Evolutionary conservation across 2,888 invertebrate species (phyloP).

Genomic region (Cepaea hortensis): DNA sequence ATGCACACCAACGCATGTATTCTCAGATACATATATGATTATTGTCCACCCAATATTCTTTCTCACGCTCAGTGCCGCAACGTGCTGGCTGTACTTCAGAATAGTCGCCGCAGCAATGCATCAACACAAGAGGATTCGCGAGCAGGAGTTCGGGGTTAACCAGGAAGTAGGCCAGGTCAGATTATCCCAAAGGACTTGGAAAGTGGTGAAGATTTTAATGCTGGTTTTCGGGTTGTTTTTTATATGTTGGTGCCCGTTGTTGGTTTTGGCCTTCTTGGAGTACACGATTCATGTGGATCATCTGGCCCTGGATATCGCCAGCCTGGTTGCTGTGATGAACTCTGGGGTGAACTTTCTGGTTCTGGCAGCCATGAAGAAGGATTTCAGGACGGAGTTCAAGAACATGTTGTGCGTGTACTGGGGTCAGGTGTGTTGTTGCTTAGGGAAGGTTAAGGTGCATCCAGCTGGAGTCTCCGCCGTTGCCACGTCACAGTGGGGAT

Average conservation of each 20-base stretch:
- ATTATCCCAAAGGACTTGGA: slow-evolving; percentile 11
- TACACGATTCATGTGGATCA: slow-evolving; percentile 43
- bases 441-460: not conserved
- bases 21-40: slow-evolving; percentile 41
- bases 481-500: not conserved
- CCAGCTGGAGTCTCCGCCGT: not conserved
- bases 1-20: slow-evolving; percentile 41
- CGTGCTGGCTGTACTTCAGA: slow-evolving; percentile 25
- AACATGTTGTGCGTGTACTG: slow-evolving; percentile 22
- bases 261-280: slow-evolving; percentile 43
- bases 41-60: slow-evolving; percentile 41
- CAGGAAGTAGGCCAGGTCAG: not conserved
- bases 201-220: slow-evolving; percentile 45
- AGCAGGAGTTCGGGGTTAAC: not conserved
- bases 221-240: slow-evolving; percentile 52
- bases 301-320: slow-evolving; percentile 20
- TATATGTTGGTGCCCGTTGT: slow-evolving; percentile 49
- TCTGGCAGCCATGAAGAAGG: slow-evolving; percentile 46
- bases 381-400: slow-evolving; percentile 47
- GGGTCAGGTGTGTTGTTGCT: not conserved
- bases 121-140: slow-evolving; percentile 27
- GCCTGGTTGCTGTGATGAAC: slow-evolving; percentile 45
- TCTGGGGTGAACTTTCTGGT: slow-evolving; percentile 52
- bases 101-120: slow-evolving; percentile 20
- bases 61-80: slow-evolving; percentile 29